Evolutionary conservation across 2,113 vertebrate genomes (phyloP).

Genomic region (Bubo scandiacus): DNA sequence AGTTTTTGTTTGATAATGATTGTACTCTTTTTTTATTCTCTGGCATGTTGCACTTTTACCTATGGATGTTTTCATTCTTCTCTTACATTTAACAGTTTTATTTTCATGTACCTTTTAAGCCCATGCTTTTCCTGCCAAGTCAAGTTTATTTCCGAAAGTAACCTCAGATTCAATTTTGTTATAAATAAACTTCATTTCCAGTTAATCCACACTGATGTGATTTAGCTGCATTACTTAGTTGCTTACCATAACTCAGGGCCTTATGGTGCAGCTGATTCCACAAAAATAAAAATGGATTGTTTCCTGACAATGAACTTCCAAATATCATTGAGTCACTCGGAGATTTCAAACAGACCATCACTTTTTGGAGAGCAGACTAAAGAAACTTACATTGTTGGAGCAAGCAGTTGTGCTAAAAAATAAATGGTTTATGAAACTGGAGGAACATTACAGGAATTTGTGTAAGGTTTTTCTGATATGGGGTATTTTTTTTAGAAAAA

Average conservation of each 20-base stretch:
- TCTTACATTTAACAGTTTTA: neutral
- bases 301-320: neutral
- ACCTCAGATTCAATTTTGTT: neutral
- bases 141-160: neutral
- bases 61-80: neutral
- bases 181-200: neutral
- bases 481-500: neutral
- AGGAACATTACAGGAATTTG: neutral
- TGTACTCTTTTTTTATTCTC: neutral
- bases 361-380: neutral
- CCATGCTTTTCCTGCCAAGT: neutral
- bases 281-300: neutral
- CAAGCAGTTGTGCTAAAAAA: neutral
- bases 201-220: neutral
- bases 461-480: neutral
- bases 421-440: neutral
- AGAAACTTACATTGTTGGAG: neutral
- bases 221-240: neutral
- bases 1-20: neutral
- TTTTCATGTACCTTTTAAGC: neutral
- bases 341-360: neutral
- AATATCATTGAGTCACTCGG: neutral
- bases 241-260: neutral
- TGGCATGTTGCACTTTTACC: neutral
- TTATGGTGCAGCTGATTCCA: neutral